Conservation (phyloP, 2,113 vertebrate species). For the Cochlearius cochlearius region DNA sequence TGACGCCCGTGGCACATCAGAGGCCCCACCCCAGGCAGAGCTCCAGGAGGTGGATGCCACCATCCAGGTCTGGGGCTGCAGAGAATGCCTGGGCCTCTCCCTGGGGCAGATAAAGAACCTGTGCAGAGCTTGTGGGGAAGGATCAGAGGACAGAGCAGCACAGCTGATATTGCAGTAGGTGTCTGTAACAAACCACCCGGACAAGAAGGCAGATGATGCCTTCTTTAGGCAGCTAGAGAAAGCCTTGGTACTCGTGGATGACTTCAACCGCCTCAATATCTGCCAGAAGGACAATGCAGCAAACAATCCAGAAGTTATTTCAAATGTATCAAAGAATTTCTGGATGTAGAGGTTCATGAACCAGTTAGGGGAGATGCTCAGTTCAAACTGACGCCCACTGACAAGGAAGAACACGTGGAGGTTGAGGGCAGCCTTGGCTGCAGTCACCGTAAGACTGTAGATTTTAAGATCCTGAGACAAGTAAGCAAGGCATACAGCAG, state of each 20-base stretch:
- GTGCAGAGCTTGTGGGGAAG: not conserved
- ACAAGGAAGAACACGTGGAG: not conserved
- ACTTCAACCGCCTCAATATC: not conserved
- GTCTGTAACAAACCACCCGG: not conserved
- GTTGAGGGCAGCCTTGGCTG: not conserved
- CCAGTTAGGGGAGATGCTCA: not conserved
- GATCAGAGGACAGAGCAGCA: not conserved
- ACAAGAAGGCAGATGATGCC: not conserved
- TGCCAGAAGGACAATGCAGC: not conserved
- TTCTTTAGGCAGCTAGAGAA: not conserved
- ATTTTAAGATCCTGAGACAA: not conserved
- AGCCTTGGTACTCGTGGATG: not conserved
- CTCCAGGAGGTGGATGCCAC: not conserved
- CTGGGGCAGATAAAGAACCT: not conserved
- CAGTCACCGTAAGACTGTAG: not conserved
- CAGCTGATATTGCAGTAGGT: not conserved
- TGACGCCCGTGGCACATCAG: not conserved
- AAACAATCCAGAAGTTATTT: not conserved
- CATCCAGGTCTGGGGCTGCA: not conserved
- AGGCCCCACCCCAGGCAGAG: not conserved
- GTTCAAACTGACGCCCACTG: not conserved
- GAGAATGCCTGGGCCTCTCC: not conserved
- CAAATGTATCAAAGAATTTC: not conserved
- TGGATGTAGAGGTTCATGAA: not conserved
- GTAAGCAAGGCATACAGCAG: not conserved